Evolutionary conservation across 1,140 invertebrate genomes (phyloP).

Genomic region (Radopholus similis): DNA sequence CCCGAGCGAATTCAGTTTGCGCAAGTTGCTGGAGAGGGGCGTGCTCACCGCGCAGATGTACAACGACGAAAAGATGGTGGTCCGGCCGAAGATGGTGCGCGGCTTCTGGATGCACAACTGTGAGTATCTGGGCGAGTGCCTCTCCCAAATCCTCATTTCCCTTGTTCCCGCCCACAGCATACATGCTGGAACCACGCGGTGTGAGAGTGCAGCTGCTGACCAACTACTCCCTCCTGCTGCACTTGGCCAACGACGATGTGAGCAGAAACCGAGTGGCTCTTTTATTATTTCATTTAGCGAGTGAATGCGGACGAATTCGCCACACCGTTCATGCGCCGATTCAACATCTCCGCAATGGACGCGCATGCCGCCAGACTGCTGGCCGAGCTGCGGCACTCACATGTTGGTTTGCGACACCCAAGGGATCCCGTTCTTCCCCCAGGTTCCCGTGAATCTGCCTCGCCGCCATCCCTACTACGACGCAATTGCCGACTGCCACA

Average conservation of each 20-base stretch:
- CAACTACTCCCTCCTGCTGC: conserved; percentile 21
- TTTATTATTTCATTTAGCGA: conserved; percentile 7
- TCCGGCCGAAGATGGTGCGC: conserved; percentile 17
- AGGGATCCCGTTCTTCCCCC: too few relatives aligned
- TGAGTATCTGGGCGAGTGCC: conserved; percentile 10
- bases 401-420: conserved; percentile 1
- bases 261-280: too few relatives aligned
- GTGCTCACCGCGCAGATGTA: conserved; percentile 20
- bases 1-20: conserved; percentile 14
- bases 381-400: not conserved
- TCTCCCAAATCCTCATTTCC: conserved; percentile 19
- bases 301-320: conserved; percentile 15
- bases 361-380: not conserved
- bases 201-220: not conserved
- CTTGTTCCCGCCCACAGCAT: conserved; percentile 15
- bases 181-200: not conserved
- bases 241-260: conserved; percentile 24
- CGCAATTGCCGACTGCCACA: conserved; percentile 11
- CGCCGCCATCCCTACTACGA: conserved; percentile 5
- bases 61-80: conserved; percentile 34
- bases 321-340: not conserved
- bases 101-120: conserved; percentile 36
- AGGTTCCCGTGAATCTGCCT: not conserved
- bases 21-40: not conserved
- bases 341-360: conserved; percentile 8